These are phyloP conservation scores for Corythaixoides concolor DNA, from an alignment of 2,113 vertebrate genomes.

Conservation along the genomic window DNA sequence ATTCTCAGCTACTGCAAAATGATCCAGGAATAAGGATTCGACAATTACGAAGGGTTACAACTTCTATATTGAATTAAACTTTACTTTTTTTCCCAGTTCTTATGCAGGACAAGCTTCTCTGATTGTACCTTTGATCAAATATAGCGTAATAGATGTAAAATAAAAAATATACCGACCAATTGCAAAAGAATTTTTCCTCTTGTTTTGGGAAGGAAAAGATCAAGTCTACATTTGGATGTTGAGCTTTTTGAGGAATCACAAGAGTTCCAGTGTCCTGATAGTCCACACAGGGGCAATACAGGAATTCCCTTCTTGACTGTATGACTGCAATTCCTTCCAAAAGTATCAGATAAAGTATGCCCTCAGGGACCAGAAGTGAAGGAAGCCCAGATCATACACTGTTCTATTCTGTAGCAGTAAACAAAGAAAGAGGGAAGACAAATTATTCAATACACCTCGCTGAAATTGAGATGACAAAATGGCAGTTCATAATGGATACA, in stretches of 20 bases:
- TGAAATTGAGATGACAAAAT: not conserved
- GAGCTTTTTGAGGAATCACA: not conserved
- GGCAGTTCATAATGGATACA: not conserved
- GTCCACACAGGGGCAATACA: rapidly evolving
- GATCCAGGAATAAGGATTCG: not conserved
- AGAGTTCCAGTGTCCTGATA: not conserved
- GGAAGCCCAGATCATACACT: not conserved
- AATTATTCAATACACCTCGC: not conserved
- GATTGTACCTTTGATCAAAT: not conserved
- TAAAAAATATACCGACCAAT: not conserved
- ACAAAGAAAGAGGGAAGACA: not conserved
- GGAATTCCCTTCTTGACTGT: not conserved
- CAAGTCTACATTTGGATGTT: not conserved
- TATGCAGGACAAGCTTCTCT: not conserved
- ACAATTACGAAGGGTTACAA: not conserved
- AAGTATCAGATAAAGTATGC: not conserved
- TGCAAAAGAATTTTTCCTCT: not conserved
- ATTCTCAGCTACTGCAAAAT: not conserved
- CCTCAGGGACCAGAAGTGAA: not conserved
- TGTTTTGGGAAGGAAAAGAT: not conserved
- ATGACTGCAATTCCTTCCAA: not conserved
- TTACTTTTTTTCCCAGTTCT: not conserved
- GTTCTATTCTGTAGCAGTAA: not conserved
- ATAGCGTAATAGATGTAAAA: not conserved
- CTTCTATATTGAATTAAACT: not conserved